Percentiles rank a stretch among this genome's conserved stretches.
Conservation (phyloP, 2,797 vertebrate genomes). For the Tapera naevia region DNA sequence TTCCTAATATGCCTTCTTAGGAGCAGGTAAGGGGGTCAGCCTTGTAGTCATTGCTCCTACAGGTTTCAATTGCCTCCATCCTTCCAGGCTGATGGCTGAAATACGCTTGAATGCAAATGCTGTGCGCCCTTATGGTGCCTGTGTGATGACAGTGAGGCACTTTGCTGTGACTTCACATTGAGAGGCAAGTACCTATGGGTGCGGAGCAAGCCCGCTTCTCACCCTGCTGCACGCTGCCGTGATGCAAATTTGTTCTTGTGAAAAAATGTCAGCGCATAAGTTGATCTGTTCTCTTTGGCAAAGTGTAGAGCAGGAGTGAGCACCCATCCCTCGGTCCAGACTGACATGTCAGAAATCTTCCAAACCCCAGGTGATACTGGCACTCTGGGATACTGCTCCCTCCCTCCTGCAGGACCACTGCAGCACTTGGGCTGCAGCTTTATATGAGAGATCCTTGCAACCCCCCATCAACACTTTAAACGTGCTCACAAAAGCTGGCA, state of each 20-base stretch:
- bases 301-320: neutral
- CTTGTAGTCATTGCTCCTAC: neutral
- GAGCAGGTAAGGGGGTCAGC: neutral
- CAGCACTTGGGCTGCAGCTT: neutral
- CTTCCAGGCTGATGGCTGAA: constrained; percentile 6
- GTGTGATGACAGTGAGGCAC: neutral
- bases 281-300: constrained; percentile 14
- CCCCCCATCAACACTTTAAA: neutral
- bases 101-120: constrained; percentile 13
- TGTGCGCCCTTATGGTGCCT: neutral
- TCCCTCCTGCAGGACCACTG: neutral
- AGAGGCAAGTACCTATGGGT: constrained; percentile 13
- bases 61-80: neutral
- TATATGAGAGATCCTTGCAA: neutral
- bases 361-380: rapidly evolving
- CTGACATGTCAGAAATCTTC: neutral
- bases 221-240: neutral
- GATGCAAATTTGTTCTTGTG: constrained; percentile 49
- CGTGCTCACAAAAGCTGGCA: neutral
- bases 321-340: neutral
- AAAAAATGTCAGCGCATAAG: constrained; percentile 16
- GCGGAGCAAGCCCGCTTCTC: constrained; percentile 25
- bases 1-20: neutral
- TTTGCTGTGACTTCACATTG: neutral
- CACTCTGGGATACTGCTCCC: neutral